phyloP scores from a whole-genome alignment of 2,888 invertebrate genomes.

The Plebejus anna region DNA sequence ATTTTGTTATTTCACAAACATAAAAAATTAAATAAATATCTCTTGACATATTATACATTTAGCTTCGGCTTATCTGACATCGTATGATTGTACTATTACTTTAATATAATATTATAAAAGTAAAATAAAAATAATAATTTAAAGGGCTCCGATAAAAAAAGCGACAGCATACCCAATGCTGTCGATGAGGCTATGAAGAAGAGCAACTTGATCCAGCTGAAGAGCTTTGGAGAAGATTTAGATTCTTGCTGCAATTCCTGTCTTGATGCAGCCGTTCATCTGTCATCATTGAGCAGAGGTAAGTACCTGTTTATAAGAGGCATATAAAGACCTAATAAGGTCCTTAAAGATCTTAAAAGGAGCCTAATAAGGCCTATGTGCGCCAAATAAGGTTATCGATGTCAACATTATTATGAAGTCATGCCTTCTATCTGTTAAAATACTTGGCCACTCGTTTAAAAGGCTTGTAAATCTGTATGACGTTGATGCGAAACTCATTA shows the following conservation, averaged over 20 bases:
- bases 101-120: not conserved
- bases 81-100: not conserved
- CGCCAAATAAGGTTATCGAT: too few species aligned
- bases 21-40: too few species aligned
- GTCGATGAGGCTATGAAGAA: conserved; percentile 47
- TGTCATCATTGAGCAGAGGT: conserved; percentile 40
- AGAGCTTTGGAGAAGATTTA: conserved; percentile 47
- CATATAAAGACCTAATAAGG: too few species aligned
- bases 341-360: too few species aligned
- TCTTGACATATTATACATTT: too few species aligned
- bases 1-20: too few species aligned
- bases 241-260: conserved; percentile 45
- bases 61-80: not conserved
- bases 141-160: conserved; percentile 38
- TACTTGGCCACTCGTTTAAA: too few species aligned
- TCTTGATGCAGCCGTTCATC: conserved; percentile 42
- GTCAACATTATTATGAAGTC: too few species aligned
- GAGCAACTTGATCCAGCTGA: conserved; percentile 50
- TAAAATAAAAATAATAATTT: conserved; percentile 30
- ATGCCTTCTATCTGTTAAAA: too few species aligned
- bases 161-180: conserved; percentile 38
- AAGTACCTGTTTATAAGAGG: not conserved
- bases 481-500: too few species aligned
- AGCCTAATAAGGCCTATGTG: too few species aligned
- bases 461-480: too few species aligned